Percentiles rank a stretch among this genome's conserved stretches.
Evolutionary conservation across 1,140 invertebrate genomes (phyloP).

Genomic region (Drosophila sechellia): DNA sequence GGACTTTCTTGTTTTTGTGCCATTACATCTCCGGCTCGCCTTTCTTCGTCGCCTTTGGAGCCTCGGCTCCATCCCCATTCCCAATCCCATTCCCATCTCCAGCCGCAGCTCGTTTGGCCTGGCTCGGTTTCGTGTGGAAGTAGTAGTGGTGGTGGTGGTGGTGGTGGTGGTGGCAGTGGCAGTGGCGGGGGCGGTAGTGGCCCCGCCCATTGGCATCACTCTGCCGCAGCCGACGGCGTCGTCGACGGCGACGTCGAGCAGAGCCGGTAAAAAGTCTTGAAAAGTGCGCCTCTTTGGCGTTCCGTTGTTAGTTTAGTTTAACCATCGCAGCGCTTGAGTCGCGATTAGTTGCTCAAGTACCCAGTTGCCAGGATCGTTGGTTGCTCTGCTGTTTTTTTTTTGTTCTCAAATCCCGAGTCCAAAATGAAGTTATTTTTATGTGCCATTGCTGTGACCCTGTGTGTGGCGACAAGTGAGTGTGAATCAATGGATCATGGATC

Average conservation of each 20-base stretch:
- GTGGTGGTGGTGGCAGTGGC: slow-evolving; percentile 1
- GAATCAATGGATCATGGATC: slow-evolving; percentile 22
- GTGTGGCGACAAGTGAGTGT: slow-evolving; percentile 82
- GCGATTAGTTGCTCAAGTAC: slow-evolving; percentile 56
- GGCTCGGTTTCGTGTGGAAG: slow-evolving; percentile 84
- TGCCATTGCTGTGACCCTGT: slow-evolving; percentile 74
- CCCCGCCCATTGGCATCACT: slow-evolving; percentile 38
- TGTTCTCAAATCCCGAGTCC: slow-evolving; percentile 6
- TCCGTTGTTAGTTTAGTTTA: slow-evolving; percentile 81
- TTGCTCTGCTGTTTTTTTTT: slow-evolving; percentile 4
- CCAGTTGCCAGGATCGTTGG: slow-evolving; percentile 26
- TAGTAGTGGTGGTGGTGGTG: neutral
- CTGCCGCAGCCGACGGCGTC: slow-evolving; percentile 36
- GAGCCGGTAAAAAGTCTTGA: slow-evolving; percentile 83
- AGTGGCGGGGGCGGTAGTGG: slow-evolving; percentile 4
- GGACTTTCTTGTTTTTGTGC: slow-evolving; percentile 21
- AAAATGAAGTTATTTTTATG: slow-evolving; percentile 82
- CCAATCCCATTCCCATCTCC: slow-evolving; percentile 60
- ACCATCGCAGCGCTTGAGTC: slow-evolving; percentile 76
- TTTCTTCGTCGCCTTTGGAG: slow-evolving; percentile 87
- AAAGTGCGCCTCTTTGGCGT: slow-evolving; percentile 80
- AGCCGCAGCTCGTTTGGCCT: slow-evolving; percentile 86
- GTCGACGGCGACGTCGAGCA: slow-evolving; percentile 35
- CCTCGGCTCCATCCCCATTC: neutral
- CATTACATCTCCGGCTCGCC: slow-evolving; percentile 69